Base-by-base conservation (phyloP, 2,888 invertebrate species). In the Lordiphosa andalusiaca region DNA sequence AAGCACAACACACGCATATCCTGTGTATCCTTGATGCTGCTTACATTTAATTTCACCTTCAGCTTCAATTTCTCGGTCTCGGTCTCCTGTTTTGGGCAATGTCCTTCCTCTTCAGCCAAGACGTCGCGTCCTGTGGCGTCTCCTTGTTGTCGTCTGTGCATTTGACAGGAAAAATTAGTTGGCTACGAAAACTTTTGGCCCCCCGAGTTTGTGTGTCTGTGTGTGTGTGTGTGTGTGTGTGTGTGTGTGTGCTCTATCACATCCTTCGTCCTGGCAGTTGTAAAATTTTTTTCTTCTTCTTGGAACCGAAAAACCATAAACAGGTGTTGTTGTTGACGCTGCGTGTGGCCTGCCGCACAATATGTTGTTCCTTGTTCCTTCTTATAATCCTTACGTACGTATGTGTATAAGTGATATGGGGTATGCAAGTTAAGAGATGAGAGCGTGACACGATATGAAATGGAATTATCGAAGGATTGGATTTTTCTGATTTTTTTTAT, bases 81-180 rank as follows among this genome's bases (percentile, higher is more conserved):
- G 30, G 30, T 30, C 30, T 30, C 30, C 30, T 42, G 51, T 48
- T 41, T 33, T 44, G 33, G 21, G 37, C 48, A 47, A 40, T 46
- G 38, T 52, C 48, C 40, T 62, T 50, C 69, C 30, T 61, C 63
- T 72, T 71, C 62, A 64, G 71, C 71, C 71, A 71, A 71, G 71
- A 73, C 56, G 67, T 35, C 47, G 55, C 64, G 46, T 47, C 46
- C 46, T 47, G 50, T 39, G 65, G 65, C 56, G 56, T 50, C 25
- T 58, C 48, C 49, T 46, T 68, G 68, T 72, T 72, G 81, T 67
- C 70, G 77, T 78, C 84, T 80, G 83, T 84, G 78, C 82, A 82
- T 71, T 78, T 80, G 78, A 80, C 84, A 84, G 84, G 82, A 80
- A 84, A 80, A 80, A 80, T 84, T 80, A 84, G 78, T 80, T 80